Conservation (phyloP, 2,797 vertebrate genomes). For the Acrossocheilus wenchowensis region DNA sequence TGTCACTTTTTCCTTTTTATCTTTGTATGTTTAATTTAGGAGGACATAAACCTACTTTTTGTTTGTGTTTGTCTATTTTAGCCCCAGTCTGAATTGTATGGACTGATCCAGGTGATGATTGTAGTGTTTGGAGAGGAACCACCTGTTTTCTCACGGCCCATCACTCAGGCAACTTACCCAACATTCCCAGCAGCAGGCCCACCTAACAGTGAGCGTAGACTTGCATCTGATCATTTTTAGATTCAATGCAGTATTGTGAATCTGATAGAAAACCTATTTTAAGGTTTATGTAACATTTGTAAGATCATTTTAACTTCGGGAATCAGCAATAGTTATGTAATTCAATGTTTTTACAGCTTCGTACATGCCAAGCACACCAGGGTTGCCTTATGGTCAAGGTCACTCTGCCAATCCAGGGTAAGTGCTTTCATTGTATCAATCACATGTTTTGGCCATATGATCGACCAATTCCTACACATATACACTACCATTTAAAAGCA, state of each 20-base stretch:
- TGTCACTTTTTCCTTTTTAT: constrained; percentile 47
- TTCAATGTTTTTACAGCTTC: constrained; percentile 80
- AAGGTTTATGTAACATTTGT: background rate
- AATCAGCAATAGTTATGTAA: constrained; percentile 45
- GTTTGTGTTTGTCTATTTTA: constrained; percentile 61
- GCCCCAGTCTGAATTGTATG: constrained; percentile 94
- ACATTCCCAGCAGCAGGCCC: constrained; percentile 91
- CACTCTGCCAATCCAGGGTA: constrained; percentile 86
- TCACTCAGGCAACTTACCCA: constrained; percentile 82
- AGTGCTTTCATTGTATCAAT: constrained; percentile 46
- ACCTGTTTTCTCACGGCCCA: constrained; percentile 94
- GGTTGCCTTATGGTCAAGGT: constrained; percentile 83
- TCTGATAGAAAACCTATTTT: background rate
- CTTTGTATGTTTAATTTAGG: background rate
- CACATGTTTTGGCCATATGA: background rate
- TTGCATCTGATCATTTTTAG: background rate
- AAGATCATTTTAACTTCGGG: background rate
- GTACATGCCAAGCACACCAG: constrained; percentile 89
- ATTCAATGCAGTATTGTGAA: background rate
- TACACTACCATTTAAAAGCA: background rate
- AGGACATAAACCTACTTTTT: background rate
- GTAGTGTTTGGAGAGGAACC: constrained; percentile 98
- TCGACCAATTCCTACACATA: background rate
- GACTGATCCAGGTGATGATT: constrained; percentile 97
- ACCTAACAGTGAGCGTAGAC: constrained; percentile 85